Base-by-base conservation (phyloP, 1,140 invertebrate genomes). In the Centruroides vittatus region DNA sequence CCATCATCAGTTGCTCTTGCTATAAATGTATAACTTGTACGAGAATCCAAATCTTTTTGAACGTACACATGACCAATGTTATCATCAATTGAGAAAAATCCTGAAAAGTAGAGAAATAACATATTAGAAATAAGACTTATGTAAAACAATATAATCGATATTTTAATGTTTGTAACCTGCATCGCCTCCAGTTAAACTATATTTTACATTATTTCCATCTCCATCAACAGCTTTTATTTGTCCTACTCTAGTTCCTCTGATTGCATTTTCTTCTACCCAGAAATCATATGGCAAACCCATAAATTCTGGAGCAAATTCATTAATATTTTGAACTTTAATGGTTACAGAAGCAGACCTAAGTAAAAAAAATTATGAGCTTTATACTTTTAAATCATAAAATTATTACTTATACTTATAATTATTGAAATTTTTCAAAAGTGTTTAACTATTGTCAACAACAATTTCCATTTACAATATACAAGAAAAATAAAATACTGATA, bases 221-320 rank as follows among this genome's bases (percentile, higher is more conserved):
- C 65, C 66, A 69, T 79, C 78, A 11, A 60, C 68, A 8, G 77
- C 77, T 60, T 69, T 72, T 0, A 81, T 85, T 73, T 90, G 87
- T 2, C 92, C 92, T 51, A 95, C 83, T 66, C 86, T 89, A 0
- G 88, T 89, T 7, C 87, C 88, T 55, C 89, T 76, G 0, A 82
- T 81, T 1, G 86, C 86, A 70, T 88, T 88, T 57, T 85, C 85
- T 1, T 86, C 85, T 13, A 94, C 86, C 84, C 86, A 89, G 73
- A 95, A 92, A 64, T 89, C 84, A 69, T 93, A 95, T 0, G 90
- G 88, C 1, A 88, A 81, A 36, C 90, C 89, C 35, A 89, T 76
- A 69, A 96, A 95, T 64, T 87, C 82, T 0, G 91, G 90, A 47
- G 69, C 63, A 65, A 73, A 70, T 55, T 74, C 70, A 66, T 78